Base-by-base conservation (phyloP, 1,140 invertebrate genomes). In the Aleiodes sp. region DNA sequence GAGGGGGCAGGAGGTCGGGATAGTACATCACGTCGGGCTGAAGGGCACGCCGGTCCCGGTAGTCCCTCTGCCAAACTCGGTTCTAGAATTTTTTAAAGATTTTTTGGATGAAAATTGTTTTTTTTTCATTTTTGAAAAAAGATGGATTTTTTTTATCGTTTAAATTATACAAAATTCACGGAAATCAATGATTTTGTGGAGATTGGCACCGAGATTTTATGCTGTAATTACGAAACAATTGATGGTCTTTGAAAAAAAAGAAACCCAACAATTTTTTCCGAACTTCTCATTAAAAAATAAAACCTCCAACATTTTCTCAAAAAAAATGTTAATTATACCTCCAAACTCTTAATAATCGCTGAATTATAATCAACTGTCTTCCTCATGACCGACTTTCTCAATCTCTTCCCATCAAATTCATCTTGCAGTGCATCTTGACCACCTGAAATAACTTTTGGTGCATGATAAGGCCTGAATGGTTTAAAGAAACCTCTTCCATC, bases 361-460 rank as follows among this genome's bases (percentile, higher is more conserved):
- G 96, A 92, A 89, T 99, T 99, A 85, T 99, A 99, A 88, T 99
- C 98, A 41, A 99, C 96, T 41, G 97, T 99, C 88, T 98, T 98
- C 75, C 97, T 89, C 90, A 98, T 97, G 65, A 98, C 94, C 71
- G 96, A 96, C 88, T 99, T 99, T 75, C 97, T 87, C 66, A 98
- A 89, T 68, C 96, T 90, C 88, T 98, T 98, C 29, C 97, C 97
- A 89, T 98, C 96, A 84, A 97, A 98, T 84, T 97, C 96, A 79
- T 93, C 92, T 76, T 93, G 89, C 7, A 86, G 65, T 6, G 71
- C 75, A 60, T 86, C 85, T 57, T 82, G 83, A 14, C 76, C 75
- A 7, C 82, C 82, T 7, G 83, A 73, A 7, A 85, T 80, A 29
- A 83, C 70, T 75, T 86, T 86, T 0, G 85, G 86, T 4, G 86